Percentiles rank a stretch among this genome's conserved stretches.
Conservation (phyloP, 2,797 vertebrate genomes). For the Loris lydekkerianus region DNA sequence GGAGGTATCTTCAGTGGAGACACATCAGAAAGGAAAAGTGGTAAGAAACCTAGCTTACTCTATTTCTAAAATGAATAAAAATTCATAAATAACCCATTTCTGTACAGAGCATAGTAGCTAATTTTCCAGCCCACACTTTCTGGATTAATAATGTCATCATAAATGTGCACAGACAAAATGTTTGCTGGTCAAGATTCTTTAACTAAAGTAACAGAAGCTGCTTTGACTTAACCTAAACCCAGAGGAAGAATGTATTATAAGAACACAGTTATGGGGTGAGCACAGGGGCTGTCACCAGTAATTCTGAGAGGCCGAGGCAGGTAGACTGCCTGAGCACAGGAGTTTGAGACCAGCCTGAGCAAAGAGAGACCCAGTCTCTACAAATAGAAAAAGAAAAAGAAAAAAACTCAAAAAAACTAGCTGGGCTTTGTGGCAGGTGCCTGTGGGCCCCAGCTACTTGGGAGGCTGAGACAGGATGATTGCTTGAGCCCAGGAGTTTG, state of each 20-base stretch:
- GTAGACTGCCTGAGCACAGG: too few relatives aligned
- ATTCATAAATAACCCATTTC: background rate
- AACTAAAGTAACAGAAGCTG: background rate
- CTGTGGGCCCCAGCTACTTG: too few relatives aligned
- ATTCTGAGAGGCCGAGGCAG: too few relatives aligned
- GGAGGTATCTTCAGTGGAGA: background rate
- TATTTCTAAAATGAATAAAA: constrained; percentile 2
- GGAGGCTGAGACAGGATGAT: too few relatives aligned
- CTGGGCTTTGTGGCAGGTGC: too few relatives aligned
- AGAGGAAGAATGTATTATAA: background rate
- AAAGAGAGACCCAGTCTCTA: too few relatives aligned
- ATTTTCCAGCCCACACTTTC: background rate
- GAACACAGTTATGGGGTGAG: background rate
- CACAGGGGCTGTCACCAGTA: too few relatives aligned
- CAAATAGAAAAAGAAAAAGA: too few relatives aligned
- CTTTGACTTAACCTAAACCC: background rate
- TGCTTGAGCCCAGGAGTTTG: too few relatives aligned
- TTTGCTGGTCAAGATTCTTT: background rate
- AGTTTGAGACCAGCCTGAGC: too few relatives aligned
- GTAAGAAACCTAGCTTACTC: background rate
- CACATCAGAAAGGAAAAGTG: background rate
- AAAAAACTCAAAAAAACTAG: too few relatives aligned
- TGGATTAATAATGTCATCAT: background rate
- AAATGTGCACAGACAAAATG: background rate
- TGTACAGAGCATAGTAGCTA: background rate